phyloP scores from a whole-genome alignment of 1,140 invertebrate species.

The Gryon sp. region DNA sequence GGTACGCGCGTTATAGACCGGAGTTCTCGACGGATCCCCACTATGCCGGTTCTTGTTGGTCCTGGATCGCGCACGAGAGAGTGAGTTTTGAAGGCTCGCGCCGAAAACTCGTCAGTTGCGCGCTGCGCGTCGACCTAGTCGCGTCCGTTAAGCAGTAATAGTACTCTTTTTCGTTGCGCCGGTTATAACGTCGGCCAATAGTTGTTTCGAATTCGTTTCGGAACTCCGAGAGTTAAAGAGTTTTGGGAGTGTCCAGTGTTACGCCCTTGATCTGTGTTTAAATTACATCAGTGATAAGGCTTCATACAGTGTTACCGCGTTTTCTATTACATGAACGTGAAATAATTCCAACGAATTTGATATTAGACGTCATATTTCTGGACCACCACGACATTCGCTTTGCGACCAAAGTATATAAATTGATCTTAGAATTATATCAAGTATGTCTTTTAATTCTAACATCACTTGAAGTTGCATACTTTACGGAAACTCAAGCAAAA shows the following conservation, averaged over 20 bases:
- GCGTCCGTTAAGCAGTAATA: slow-evolving; percentile 3
- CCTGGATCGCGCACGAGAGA: slow-evolving; percentile 27
- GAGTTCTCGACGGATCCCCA: slow-evolving; percentile 43
- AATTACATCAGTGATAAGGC: slow-evolving; percentile 7
- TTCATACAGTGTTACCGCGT: too few species aligned
- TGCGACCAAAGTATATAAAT: too few species aligned
- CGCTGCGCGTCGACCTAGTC: slow-evolving; percentile 38
- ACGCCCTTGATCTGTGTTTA: slow-evolving; percentile 24
- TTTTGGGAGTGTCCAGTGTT: slow-evolving; percentile 40
- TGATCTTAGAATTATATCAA: too few species aligned
- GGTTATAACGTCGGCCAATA: neutral
- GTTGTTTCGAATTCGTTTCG: too few species aligned
- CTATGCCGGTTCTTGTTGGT: slow-evolving; percentile 40
- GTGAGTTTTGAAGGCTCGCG: slow-evolving; percentile 48
- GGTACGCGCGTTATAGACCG: slow-evolving; percentile 50
- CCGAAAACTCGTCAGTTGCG: slow-evolving; percentile 52
- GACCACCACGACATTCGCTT: slow-evolving; percentile 35
- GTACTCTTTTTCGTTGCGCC: too few species aligned
- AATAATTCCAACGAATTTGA: too few species aligned
- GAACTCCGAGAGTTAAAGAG: slow-evolving; percentile 18
- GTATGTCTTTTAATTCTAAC: too few species aligned
- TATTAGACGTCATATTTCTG: slow-evolving; percentile 20
- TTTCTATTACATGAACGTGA: too few species aligned
- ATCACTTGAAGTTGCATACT: too few species aligned
- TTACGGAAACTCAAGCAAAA: too few species aligned